Evolutionary conservation across 2,113 vertebrate species (phyloP), one percentile per base, ranked within the genome.

Genomic region (Carollia perspicillata): DNA sequence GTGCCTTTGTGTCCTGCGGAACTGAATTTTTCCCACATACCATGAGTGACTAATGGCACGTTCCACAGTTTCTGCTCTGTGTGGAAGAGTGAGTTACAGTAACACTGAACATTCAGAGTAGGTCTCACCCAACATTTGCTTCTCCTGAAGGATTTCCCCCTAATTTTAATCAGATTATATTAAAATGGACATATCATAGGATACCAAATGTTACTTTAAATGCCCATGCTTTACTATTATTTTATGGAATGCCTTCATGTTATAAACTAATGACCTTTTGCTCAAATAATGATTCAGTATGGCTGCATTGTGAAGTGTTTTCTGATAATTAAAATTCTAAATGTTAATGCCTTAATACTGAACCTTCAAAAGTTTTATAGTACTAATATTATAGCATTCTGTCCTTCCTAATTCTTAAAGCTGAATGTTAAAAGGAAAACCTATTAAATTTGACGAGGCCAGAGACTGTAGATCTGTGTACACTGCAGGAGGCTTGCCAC

Each of bases 141-240:
- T 81, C n/a, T 58, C 69, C 33, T 37, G 37, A 63, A 84, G 51
- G 22, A 28, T 78, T 77, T 69, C 17, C 16, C 9, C 33, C 78
- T 72, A 83, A 93, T 91, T 89, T 95, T 93, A 92, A 93, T 85
- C 44, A 72, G 28, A 74, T 65, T 66, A 42, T 89, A 55, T 92
- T 92, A 51, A 95, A 80, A 85, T 74, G 14, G n/a, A 91, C 88
- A 74, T 85, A 68, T 90, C 75, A 55, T 33, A 42, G 35, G 35
- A 22, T 13, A 60, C 66, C 77, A 55, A 90, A 40, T 72, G 37
- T 35, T 84, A 11, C 74, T 93, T 87, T 88, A 74, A 93, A 55
- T 74, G 26, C 17, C 71, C 28, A 55, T 14, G 5, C 55, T 91
- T 84, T 37, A 89, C 40, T 60, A 69, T 93, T 81, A 74, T 72